These are phyloP conservation scores for Salmo trutta DNA, from an alignment of 2,797 vertebrate genomes.

Conservation along the genomic window DNA sequence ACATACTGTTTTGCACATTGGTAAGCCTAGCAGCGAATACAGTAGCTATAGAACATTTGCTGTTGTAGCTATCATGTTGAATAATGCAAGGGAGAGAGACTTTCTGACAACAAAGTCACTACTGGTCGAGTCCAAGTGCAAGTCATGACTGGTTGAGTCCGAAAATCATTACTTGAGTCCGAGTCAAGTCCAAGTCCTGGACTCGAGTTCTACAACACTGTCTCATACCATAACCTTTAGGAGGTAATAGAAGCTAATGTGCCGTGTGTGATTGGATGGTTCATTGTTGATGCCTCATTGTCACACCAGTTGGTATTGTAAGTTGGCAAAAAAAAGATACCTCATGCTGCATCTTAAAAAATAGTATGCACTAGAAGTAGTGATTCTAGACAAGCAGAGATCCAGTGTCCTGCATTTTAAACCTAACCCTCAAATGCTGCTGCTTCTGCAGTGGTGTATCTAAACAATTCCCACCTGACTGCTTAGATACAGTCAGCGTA, in stretches of 20 bases:
- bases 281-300: slow-evolving; percentile 20
- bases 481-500: neutral
- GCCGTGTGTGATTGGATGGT: slow-evolving; percentile 8
- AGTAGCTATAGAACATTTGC: no score
- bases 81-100: no score
- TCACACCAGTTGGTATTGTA: neutral
- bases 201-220: slow-evolving; percentile 19
- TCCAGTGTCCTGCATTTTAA: neutral
- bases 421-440: neutral
- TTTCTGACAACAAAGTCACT: no score
- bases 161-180: no score
- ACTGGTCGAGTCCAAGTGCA: no score
- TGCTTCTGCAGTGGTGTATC: neutral
- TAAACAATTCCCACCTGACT: neutral
- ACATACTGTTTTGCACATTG: no score
- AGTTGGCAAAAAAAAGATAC: slow-evolving; percentile 10
- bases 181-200: no score
- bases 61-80: no score
- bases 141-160: no score
- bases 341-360: neutral
- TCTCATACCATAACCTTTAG: slow-evolving; percentile 68
- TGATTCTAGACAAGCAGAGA: neutral
- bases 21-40: no score
- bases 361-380: neutral
- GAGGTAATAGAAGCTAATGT: slow-evolving; percentile 62